These are phyloP conservation scores for Yasuhikotakia modesta DNA, from an alignment of 2,797 vertebrate genomes.

Conservation along the genomic window DNA sequence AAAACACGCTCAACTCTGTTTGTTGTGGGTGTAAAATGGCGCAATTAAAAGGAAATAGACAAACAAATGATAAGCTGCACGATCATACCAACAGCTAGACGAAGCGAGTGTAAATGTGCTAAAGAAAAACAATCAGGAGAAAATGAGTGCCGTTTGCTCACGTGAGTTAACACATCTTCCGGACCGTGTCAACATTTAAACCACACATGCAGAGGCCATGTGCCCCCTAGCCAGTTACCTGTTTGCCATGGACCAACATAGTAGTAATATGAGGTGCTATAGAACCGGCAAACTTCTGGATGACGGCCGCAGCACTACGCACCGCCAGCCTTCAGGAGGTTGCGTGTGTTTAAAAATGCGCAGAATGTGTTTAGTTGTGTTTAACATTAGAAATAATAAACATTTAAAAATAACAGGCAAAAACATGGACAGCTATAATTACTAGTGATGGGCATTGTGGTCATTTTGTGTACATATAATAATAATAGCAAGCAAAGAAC, in stretches of 20 bases:
- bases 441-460: constrained; percentile 9
- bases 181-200: constrained; percentile 21
- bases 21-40: neutral
- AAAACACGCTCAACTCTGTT: neutral
- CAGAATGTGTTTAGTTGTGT: constrained; percentile 15
- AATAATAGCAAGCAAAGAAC: neutral
- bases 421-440: neutral
- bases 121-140: neutral
- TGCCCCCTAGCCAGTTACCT: constrained; percentile 83
- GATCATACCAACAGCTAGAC: constrained; percentile 11
- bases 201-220: constrained; percentile 69
- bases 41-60: neutral
- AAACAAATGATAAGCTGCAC: constrained; percentile 3
- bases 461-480: neutral
- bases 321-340: constrained; percentile 86
- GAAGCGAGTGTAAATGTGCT: constrained; percentile 2
- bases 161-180: constrained; percentile 38
- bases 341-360: constrained; percentile 44
- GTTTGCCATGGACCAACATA: constrained; percentile 95
- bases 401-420: constrained; percentile 31
- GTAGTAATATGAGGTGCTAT: constrained; percentile 97
- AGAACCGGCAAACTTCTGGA: constrained; percentile 91
- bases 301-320: constrained; percentile 87
- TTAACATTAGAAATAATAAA: constrained; percentile 60
- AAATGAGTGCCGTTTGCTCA: constrained; percentile 49